Evolutionary conservation across 2,888 invertebrate species (phyloP).

Genomic region (Philereme vetulata): DNA sequence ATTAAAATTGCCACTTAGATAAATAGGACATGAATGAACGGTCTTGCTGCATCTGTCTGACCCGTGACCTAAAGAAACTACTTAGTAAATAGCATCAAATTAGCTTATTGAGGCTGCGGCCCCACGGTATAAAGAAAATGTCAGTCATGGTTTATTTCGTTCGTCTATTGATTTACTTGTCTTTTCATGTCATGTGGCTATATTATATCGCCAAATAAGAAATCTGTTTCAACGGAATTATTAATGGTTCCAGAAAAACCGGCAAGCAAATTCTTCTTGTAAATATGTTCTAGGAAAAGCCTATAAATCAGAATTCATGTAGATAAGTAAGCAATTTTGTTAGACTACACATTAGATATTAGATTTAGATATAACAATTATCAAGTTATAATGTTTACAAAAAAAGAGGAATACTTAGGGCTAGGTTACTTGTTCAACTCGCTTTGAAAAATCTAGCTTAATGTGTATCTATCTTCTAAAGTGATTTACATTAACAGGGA

Average conservation of each 20-base stretch:
- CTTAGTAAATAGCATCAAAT: slow-evolving; percentile 47
- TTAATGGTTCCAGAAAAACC: neutral
- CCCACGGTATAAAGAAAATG: slow-evolving; percentile 24
- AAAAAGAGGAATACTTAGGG: neutral
- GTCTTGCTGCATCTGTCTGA: slow-evolving; percentile 45
- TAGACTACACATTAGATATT: neutral
- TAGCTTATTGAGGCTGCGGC: slow-evolving; percentile 42
- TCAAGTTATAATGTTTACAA: neutral
- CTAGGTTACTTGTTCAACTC: neutral
- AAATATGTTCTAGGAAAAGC: neutral
- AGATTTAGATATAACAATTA: neutral
- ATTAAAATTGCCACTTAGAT: slow-evolving; percentile 3
- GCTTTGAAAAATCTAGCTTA: neutral
- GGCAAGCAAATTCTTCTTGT: neutral
- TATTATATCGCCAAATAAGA: neutral
- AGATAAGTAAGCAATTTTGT: neutral
- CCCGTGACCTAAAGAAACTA: slow-evolving; percentile 47
- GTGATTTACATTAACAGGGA: slow-evolving; percentile 29
- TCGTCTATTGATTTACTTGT: slow-evolving; percentile 33
- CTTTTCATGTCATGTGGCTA: slow-evolving; percentile 26
- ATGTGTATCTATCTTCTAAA: slow-evolving; percentile 23
- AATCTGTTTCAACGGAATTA: slow-evolving; percentile 13
- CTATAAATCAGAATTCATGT: neutral
- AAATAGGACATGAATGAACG: slow-evolving; percentile 14
- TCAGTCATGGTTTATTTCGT: slow-evolving; percentile 33